These are phyloP conservation scores for Gymnocheta viridis DNA, from an alignment of 2,888 invertebrate species.

Conservation along the genomic window DNA sequence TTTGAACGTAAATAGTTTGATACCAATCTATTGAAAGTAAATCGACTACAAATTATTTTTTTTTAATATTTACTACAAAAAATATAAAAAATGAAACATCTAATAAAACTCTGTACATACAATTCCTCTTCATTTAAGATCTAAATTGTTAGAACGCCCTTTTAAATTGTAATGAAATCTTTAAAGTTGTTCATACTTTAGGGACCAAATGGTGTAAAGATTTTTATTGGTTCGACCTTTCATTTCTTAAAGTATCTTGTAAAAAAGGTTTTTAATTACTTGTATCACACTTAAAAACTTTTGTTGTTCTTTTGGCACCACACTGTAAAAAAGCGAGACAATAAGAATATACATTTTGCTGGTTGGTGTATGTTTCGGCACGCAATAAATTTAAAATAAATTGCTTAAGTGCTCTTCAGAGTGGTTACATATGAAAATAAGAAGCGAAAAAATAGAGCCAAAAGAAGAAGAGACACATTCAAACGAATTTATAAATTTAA, in stretches of 20 bases:
- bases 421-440: slow-evolving; percentile 44
- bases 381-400: slow-evolving; percentile 68
- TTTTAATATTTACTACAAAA: too few relatives aligned
- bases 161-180: too few relatives aligned
- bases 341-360: slow-evolving; percentile 19
- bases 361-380: slow-evolving; percentile 39
- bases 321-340: slow-evolving; percentile 8
- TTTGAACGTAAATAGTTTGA: too few relatives aligned
- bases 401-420: slow-evolving; percentile 70
- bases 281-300: neutral
- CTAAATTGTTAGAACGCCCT: too few relatives aligned
- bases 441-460: neutral
- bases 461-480: neutral
- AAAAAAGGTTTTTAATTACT: neutral
- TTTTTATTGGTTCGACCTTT: neutral
- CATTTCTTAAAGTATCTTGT: neutral
- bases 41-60: too few relatives aligned
- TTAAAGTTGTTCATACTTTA: too few relatives aligned
- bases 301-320: neutral
- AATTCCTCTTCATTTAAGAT: too few relatives aligned
- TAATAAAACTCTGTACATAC: too few relatives aligned
- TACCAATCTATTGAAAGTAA: too few relatives aligned
- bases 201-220: too few relatives aligned
- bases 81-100: too few relatives aligned
- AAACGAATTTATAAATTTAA: slow-evolving; percentile 10